Base-by-base conservation (phyloP, 2,113 vertebrate genomes). In the Montifringilla adamsi region DNA sequence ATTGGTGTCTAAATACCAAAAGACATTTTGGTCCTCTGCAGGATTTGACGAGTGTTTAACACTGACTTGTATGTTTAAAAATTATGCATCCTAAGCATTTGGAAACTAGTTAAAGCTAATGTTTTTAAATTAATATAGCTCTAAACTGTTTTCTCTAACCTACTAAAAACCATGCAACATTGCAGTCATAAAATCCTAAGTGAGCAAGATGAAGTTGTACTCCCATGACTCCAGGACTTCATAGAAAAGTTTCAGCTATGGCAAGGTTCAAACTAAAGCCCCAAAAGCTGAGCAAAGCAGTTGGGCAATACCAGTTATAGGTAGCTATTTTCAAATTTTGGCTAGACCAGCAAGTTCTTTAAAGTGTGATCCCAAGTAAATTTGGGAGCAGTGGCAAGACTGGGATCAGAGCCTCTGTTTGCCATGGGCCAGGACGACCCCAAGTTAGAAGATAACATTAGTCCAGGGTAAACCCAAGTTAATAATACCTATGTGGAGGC, bases 401-500 rank as follows among this genome's bases (percentile, higher is more conserved):
- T 7, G 3, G 56, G 46, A 43, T 15, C 26, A 8, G 5, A 23
- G 24, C 5, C 6, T 62, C 24, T 2, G 0, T 46, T 49, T 24
- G 44, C 33, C 23, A 1, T 8, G 14, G 0, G 17, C 52, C 23
- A 39, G 21, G 15, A 50, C 28, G 22, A 50, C 2, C 6, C 13
- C 27, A 79, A 3, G 7, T 31, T 52, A 47, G 23, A 35, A 73
- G 7, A 43, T 0, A 59, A 28, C 0, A 0, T 3, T 33, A 58
- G 9, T 5, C 5, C 49, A n/a, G 13, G 33, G 14, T 24, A 20
- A 72, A 31, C 3, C 4, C 27, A 47, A 81, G 30, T 5, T n/a
- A 50, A 20, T 59, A 49, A 37, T 19, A 59, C 5, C 2, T 4
- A 0, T 9, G 2, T 30, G 4, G 19, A 9, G 7, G 6, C 1